Base-by-base conservation (phyloP, 1,140 invertebrate species). In the Ceratoteleas bidentatus region DNA sequence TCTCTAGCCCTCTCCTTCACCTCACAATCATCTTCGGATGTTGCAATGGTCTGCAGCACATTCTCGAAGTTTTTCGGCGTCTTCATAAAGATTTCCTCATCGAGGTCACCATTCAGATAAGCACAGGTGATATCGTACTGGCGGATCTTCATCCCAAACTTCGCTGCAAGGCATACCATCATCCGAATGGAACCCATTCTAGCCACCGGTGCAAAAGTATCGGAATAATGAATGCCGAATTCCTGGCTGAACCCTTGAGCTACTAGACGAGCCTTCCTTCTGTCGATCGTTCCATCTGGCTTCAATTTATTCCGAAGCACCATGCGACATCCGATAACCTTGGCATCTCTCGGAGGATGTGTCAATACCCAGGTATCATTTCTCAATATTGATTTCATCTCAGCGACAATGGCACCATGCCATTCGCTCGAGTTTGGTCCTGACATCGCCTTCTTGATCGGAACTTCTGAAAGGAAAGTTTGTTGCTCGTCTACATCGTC, bases 41-140 rank as follows among this genome's bases (percentile, higher is more conserved):
- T 13, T 4, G 34, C 14, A 8, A 57, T 57, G 7, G n/a, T 60
- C 13, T 56, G 14, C 6, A 61, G 53, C 6, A 50, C 50, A 13
- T 65, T 47, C 62, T 73, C 13, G 38, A 80, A 69, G 24, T n/a
- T n/a, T n/a, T n/a, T n/a, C n/a, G n/a, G n/a, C n/a, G n/a, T n/a
- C n/a, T n/a, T n/a, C n/a, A n/a, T n/a, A n/a, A n/a, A n/a, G n/a
- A n/a, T n/a, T n/a, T n/a, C n/a, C n/a, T n/a, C n/a, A n/a, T n/a
- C n/a, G n/a, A n/a, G n/a, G n/a, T 69, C 78, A 5, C 84, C 85
- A 53, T 89, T 74, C 2, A 89, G 69, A 69, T 85, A 87, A 56
- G 64, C 64, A 3, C 52, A 32, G 34, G 11, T 45, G 7, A 68
- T 38, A 13, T 56, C 64, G 24, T 40, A 54, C 54, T 90, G 88